Percentiles rank a stretch among this genome's conserved stretches.
Evolutionary conservation across 2,888 invertebrate genomes (phyloP).

Genomic region (Liodrosophila aerea): DNA sequence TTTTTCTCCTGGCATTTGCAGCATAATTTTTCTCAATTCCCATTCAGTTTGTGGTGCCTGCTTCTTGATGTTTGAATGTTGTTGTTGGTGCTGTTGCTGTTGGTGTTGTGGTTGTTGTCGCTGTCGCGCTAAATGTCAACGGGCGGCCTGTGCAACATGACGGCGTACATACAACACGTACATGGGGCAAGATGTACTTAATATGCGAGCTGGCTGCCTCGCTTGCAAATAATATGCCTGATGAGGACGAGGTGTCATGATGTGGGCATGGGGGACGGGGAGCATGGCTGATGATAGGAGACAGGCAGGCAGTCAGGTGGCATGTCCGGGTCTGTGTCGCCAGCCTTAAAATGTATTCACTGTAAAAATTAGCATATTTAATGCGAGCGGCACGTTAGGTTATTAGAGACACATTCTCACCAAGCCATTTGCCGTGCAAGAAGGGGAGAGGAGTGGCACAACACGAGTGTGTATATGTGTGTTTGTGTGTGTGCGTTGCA

Average conservation of each 20-base stretch:
- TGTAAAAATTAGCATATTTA: conserved; percentile 79
- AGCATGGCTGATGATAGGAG: conserved; percentile 6
- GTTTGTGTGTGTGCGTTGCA: conserved; percentile 29
- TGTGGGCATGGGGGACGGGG: not conserved
- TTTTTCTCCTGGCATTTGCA: conserved; percentile 67
- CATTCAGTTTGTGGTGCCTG: conserved; percentile 17
- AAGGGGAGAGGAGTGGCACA: not conserved
- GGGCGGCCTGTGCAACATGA: conserved; percentile 67
- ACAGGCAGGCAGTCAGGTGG: conserved; percentile 37
- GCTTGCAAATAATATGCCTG: conserved; percentile 68
- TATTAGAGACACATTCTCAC: conserved; percentile 76
- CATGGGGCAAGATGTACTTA: conserved; percentile 64
- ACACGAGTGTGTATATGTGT: conserved; percentile 1
- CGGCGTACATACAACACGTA: conserved; percentile 57
- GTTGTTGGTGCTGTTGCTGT: conserved; percentile 9
- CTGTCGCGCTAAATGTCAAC: conserved; percentile 68
- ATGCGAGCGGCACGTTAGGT: conserved; percentile 77
- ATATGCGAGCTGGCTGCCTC: conserved; percentile 67
- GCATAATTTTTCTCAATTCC: conserved; percentile 74
- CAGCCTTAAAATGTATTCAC: conserved; percentile 70
- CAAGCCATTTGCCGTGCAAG: conserved; percentile 16
- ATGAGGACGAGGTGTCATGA: conserved; percentile 42
- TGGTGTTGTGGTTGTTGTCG: conserved; percentile 42
- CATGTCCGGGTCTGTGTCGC: conserved; percentile 36
- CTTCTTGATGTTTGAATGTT: conserved; percentile 14